phyloP scores from a whole-genome alignment of 2,888 invertebrate species.

The Drosophila leonis region DNA sequence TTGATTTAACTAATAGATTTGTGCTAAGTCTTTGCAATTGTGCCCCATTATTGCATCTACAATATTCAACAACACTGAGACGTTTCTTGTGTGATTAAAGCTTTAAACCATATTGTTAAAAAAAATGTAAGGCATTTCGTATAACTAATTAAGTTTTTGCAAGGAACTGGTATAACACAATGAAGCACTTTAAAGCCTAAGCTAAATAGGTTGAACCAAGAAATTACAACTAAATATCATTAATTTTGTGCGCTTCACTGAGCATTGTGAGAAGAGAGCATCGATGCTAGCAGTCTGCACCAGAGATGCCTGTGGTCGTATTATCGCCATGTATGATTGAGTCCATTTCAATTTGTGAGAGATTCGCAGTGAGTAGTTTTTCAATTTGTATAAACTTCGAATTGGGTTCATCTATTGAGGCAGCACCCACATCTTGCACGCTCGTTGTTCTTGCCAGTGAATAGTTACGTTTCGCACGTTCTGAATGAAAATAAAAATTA shows the following conservation, averaged over 20 bases:
- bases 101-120: slow-evolving; percentile 55
- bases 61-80: slow-evolving; percentile 30
- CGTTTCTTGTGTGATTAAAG: slow-evolving; percentile 48
- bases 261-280: slow-evolving; percentile 37
- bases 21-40: not conserved
- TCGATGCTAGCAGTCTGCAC: slow-evolving; percentile 54
- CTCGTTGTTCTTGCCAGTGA: slow-evolving; percentile 47
- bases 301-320: slow-evolving; percentile 78
- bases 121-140: slow-evolving; percentile 6
- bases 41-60: slow-evolving; percentile 13
- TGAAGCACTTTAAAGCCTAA: slow-evolving; percentile 31
- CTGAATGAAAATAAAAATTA: slow-evolving; percentile 51
- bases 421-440: slow-evolving; percentile 51
- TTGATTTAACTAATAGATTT: slow-evolving; percentile 10
- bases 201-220: slow-evolving; percentile 32
- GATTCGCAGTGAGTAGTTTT: slow-evolving; percentile 77
- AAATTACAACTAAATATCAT: not conserved
- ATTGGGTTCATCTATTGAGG: slow-evolving; percentile 73
- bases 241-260: slow-evolving; percentile 24
- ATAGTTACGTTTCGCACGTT: slow-evolving; percentile 71
- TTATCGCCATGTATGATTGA: slow-evolving; percentile 82
- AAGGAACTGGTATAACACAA: slow-evolving; percentile 72
- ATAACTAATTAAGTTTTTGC: slow-evolving; percentile 58
- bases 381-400: slow-evolving; percentile 80
- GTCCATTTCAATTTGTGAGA: slow-evolving; percentile 84